Evolutionary conservation across 2,888 invertebrate genomes (phyloP).

Genomic region (Agrochola litura): DNA sequence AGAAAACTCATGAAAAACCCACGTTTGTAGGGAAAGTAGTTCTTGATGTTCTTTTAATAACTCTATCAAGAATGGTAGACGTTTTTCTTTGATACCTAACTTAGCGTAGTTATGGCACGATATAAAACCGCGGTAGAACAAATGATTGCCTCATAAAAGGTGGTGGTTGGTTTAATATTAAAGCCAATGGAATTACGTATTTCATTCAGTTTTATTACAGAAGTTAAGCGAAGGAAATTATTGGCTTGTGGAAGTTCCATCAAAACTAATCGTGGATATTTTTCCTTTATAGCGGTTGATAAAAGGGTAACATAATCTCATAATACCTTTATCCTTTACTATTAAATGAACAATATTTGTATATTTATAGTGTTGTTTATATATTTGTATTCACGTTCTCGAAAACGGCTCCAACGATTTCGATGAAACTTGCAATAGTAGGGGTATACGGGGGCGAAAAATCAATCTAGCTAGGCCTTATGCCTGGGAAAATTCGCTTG

Average conservation of each 20-base stretch:
- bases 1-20: background rate
- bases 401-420: too few relatives aligned
- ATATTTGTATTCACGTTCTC: too few relatives aligned
- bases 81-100: constrained; percentile 1
- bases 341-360: too few relatives aligned
- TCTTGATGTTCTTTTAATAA: background rate
- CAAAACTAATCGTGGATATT: constrained; percentile 9
- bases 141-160: constrained; percentile 45
- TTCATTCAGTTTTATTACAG: constrained; percentile 49
- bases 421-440: too few relatives aligned
- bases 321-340: background rate
- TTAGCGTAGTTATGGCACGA: constrained; percentile 31
- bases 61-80: background rate
- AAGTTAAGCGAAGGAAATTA: constrained; percentile 42
- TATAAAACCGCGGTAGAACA: constrained; percentile 36
- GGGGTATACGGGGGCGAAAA: too few relatives aligned
- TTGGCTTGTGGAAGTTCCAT: constrained; percentile 19
- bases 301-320: background rate
- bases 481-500: too few relatives aligned
- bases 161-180: constrained; percentile 42
- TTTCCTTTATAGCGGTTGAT: background rate
- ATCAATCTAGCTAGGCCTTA: too few relatives aligned
- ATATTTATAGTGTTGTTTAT: too few relatives aligned
- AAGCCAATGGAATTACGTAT: constrained; percentile 45
- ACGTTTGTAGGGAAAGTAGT: background rate